These are phyloP conservation scores for Agrypnia vestita DNA, from an alignment of 1,140 invertebrate genomes.

Conservation along the genomic window DNA sequence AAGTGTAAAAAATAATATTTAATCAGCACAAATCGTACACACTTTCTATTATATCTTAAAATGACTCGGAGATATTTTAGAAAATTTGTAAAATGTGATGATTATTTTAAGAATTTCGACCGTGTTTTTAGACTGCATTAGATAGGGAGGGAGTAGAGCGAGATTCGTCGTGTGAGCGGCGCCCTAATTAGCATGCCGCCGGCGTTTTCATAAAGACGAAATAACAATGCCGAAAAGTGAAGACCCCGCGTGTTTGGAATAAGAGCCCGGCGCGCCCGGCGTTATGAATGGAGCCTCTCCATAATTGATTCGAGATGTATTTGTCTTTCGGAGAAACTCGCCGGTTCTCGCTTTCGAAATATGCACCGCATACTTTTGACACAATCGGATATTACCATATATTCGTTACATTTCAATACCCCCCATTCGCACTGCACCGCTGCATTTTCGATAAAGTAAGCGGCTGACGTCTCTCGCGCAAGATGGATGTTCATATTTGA, in stretches of 20 bases:
- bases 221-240: conserved; percentile 57
- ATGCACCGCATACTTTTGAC: conserved; percentile 32
- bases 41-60: no score
- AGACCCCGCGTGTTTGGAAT: conserved; percentile 50
- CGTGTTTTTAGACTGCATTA: no score
- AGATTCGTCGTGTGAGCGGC: neutral
- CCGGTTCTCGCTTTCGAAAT: conserved; percentile 38
- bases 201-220: conserved; percentile 45
- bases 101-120: no score
- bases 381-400: conserved; percentile 40
- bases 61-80: no score
- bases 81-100: no score
- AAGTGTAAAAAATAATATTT: no score
- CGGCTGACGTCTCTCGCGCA: neutral
- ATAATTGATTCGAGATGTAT: conserved; percentile 44
- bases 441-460: conserved; percentile 20
- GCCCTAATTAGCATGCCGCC: conserved; percentile 50
- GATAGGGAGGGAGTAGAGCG: conserved; percentile 2
- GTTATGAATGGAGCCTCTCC: conserved; percentile 32
- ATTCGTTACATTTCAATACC: conserved; percentile 18
- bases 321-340: conserved; percentile 47
- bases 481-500: conserved; percentile 24
- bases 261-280: conserved; percentile 40
- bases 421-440: conserved; percentile 10
- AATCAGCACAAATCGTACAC: no score